Evolutionary conservation across 2,888 invertebrate genomes (phyloP), one percentile per base, ranked within the genome.

Genomic region (Gymnoscelis rufifasciata): DNA sequence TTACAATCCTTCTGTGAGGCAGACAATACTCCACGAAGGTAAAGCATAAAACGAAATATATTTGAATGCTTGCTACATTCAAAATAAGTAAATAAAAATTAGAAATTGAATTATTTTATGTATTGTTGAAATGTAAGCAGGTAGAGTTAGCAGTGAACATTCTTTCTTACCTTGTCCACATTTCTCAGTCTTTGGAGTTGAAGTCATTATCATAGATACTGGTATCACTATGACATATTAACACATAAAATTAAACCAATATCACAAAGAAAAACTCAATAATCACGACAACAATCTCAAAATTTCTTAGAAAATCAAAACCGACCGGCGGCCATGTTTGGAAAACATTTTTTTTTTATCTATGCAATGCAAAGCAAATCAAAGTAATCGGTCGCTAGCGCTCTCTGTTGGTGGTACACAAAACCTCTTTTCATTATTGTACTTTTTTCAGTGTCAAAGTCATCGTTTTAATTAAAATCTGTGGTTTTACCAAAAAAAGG

Each of bases 261-360:
- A 23, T 45, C 52, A 44, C 51, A 43, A 39, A 56, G 60, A 60
- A 59, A 62, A 62, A 51, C 60, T 52, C 62, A 62, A 56, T 59
- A 57, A 65, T 49, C 62, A 60, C 57, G 66, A 60, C 62, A 66
- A 66, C 72, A 73, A 73, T 66, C 74, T 71, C 68, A 68, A 74
- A 74, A 77, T 38, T 73, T 74, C 19, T 76, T 70, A 74, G 35
- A 19, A 35, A 33, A 77, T 69, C 72, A 71, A 57, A 69, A 69
- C 75, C 71, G 68, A 79, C 86, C 86, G 88, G 88, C 87, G 75
- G 87, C 87, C 87, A 88, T 88, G 80, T 87, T 87, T 78, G 67
- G 66, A 7, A 42, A 48, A 48, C 50, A 51, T 38, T 43, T 41
- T 44, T 28, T 28, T 42, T 46, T 26, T 30, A 14, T 6, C 26